Evolutionary conservation across 2,888 invertebrate genomes (phyloP), one percentile per base, ranked within the genome.

Genomic region (Sericinus montela): DNA sequence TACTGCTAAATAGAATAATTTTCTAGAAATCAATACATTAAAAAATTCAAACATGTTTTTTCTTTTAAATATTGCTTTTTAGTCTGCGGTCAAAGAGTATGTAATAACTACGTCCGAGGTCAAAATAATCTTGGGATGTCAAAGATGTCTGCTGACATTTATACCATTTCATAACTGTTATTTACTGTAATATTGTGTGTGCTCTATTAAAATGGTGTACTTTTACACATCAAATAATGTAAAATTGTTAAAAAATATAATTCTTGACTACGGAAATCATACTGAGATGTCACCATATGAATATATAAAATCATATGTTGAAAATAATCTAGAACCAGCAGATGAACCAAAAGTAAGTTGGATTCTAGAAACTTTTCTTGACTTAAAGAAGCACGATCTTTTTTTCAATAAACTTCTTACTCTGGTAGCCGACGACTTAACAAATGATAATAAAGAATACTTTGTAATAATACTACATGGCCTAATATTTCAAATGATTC

Each of bases 191-290:
- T 11, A 3, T 15, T 6, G 3, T 15, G 10, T 35, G 4, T 19
- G 10, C 9, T 53, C 57, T 55, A 45, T 15, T 54, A 72, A 57
- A 63, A 88, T 88, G 87, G 86, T 84, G 69, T 87, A 75, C 67
- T 86, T 75, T 59, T 62, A 75, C 55, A 87, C 83, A 54, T 86
- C 85, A 32, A 66, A 60, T 53, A 87, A 87, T 58, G 72, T 86
- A 11, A 87, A 73, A 74, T 65, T 75, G 59, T 54, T 88, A 32
- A 69, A 74, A 56, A 80, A 77, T 56, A 74, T 88, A 48, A 51
- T 83, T 34, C 62, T 65, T 29, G 81, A 85, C 51, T 86, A 75
- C 53, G 64, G 56, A 32, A 58, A 61, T 30, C 50, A 65, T 1
- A 61, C 45, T 28, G 83, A 84, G 43, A 45, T 74, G 32, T 69